Evolutionary conservation across 1,140 invertebrate genomes (phyloP).

Genomic region (Euura saliciscinereae): DNA sequence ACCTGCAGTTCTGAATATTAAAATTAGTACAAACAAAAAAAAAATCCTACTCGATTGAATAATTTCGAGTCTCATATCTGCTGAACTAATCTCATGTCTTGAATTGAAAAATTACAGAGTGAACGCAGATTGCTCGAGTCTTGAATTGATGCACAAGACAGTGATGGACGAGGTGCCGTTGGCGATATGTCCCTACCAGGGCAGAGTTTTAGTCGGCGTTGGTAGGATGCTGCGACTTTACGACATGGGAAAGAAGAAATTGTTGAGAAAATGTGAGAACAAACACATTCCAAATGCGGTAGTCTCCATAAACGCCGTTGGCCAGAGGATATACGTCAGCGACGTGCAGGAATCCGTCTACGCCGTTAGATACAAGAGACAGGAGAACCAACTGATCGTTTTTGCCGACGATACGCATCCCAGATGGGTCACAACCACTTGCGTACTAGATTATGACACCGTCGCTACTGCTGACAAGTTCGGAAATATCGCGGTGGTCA

Average conservation of each 20-base stretch:
- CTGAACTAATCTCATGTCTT: constrained; percentile 4
- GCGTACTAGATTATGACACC: constrained; percentile 96
- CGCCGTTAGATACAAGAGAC: constrained; percentile 92
- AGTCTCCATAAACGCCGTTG: constrained; percentile 90
- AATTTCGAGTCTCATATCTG: too few species aligned
- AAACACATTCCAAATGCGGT: constrained; percentile 97
- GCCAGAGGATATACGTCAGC: constrained; percentile 91
- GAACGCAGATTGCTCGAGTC: constrained; percentile 71
- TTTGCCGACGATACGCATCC: constrained; percentile 99
- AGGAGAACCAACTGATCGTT: constrained; percentile 97
- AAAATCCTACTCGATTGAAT: neutral
- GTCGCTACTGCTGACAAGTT: constrained; percentile 97
- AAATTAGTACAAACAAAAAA: constrained; percentile 7
- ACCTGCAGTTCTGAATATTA: constrained; percentile 56
- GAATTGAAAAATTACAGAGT: constrained; percentile 56
- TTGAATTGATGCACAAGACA: constrained; percentile 95
- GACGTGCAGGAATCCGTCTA: constrained; percentile 98
- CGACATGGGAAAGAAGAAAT: constrained; percentile 96
- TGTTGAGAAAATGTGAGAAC: constrained; percentile 98
- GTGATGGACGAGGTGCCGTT: constrained; percentile 92
- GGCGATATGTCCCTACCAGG: constrained; percentile 91
- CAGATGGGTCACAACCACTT: constrained; percentile 91
- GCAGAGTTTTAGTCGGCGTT: constrained; percentile 89
- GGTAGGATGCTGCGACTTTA: constrained; percentile 92
- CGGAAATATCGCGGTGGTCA: constrained; percentile 94